These are phyloP conservation scores for Conistra vaccinii DNA, from an alignment of 2,888 invertebrate species.

Conservation along the genomic window DNA sequence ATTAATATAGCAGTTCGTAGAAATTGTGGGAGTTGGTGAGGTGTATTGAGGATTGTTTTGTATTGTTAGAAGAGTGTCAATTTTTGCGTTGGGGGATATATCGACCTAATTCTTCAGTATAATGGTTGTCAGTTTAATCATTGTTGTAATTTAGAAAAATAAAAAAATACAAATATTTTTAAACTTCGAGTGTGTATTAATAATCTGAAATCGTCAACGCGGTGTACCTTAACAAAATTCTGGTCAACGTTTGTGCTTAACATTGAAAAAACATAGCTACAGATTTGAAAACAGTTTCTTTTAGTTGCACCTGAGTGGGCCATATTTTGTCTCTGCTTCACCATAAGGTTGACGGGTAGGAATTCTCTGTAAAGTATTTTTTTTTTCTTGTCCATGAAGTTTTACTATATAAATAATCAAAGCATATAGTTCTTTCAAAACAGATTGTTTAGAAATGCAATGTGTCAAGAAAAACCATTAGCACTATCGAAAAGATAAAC, in stretches of 20 bases:
- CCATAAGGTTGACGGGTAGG: neutral
- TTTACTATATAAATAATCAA: neutral
- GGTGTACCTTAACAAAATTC: neutral
- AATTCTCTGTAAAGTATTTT: neutral
- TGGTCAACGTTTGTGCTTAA: neutral
- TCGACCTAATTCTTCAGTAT: neutral
- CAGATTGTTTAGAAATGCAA: neutral
- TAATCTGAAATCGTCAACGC: neutral
- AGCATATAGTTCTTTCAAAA: neutral
- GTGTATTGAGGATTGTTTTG: slow-evolving; percentile 9
- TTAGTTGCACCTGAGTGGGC: neutral
- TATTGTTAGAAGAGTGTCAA: neutral
- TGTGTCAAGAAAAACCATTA: neutral
- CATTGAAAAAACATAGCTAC: neutral
- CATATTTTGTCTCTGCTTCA: neutral
- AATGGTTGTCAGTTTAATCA: neutral
- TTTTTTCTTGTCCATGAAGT: no score
- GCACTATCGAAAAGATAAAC: neutral
- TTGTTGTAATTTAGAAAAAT: no score
- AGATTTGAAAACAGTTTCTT: neutral
- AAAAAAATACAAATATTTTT: no score
- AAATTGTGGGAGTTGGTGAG: neutral
- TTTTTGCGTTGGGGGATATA: neutral
- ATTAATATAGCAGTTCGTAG: slow-evolving; percentile 10
- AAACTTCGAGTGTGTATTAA: neutral